Percentiles rank a stretch among this genome's conserved stretches.
phyloP scores from a whole-genome alignment of 1,140 invertebrate species.

The Hyposmocoma kahamanoa region DNA sequence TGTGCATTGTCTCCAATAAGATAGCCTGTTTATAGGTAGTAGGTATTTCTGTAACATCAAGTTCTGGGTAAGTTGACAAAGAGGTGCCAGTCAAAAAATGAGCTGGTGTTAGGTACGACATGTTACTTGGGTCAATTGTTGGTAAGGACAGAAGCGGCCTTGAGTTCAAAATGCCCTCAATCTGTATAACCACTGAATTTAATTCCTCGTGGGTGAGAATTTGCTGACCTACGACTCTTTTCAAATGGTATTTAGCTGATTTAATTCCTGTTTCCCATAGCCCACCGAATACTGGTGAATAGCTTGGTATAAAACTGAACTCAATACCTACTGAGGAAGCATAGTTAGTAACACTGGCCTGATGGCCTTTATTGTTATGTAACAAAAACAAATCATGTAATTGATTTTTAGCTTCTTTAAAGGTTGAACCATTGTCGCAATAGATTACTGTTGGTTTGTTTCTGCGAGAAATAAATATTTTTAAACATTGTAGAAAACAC shows the following conservation, averaged over 20 bases:
- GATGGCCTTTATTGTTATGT: not conserved
- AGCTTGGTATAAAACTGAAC: not conserved
- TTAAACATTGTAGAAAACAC: constrained; percentile 28
- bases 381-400: not conserved
- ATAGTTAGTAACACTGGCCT: not conserved
- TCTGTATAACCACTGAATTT: not conserved
- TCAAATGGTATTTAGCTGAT: constrained; percentile 31
- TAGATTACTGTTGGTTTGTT: not conserved
- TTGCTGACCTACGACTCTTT: constrained; percentile 8
- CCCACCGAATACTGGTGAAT: constrained; percentile 11
- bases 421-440: not conserved
- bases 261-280: constrained; percentile 40
- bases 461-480: not conserved
- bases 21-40: too few relatives aligned
- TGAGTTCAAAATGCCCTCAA: not conserved
- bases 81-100: not conserved
- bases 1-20: too few relatives aligned
- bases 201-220: not conserved
- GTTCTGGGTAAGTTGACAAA: not conserved
- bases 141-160: constrained; percentile 12
- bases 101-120: not conserved
- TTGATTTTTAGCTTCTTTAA: not conserved
- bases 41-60: too few relatives aligned
- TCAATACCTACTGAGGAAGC: not conserved
- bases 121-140: constrained; percentile 5